Conservation (phyloP, 1,140 invertebrate species). For the Drosophila santomea region DNA sequence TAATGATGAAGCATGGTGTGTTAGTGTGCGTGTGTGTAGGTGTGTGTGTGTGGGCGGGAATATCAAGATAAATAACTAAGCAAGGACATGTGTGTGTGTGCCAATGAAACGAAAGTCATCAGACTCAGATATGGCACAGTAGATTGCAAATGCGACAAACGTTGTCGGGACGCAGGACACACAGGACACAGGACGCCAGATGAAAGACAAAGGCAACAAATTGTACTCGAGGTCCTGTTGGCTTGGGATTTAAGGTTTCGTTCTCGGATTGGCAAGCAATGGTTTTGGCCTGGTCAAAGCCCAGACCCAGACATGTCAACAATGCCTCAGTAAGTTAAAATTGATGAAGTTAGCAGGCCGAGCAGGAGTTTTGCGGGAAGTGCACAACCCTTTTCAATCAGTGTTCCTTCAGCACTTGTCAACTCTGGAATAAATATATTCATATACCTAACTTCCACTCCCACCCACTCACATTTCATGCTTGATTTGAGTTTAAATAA, state of each 20-base stretch:
- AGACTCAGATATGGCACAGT: slow-evolving; percentile 62
- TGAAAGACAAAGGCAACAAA: slow-evolving; percentile 68
- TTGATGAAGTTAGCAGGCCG: slow-evolving; percentile 57
- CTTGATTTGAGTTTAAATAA: slow-evolving; percentile 75
- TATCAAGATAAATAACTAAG: slow-evolving; percentile 78
- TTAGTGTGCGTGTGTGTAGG: slow-evolving; percentile 13
- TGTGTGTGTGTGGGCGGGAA: slow-evolving; percentile 39
- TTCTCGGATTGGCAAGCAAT: background rate
- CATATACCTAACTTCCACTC: background rate
- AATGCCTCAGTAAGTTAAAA: slow-evolving; percentile 51
- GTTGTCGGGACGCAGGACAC: slow-evolving; percentile 31
- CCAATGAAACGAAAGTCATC: slow-evolving; percentile 79
- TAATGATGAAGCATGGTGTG: slow-evolving; percentile 77
- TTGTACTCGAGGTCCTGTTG: slow-evolving; percentile 13
- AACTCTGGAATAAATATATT: slow-evolving; percentile 45
- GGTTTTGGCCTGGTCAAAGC: slow-evolving; percentile 22
- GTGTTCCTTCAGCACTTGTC: slow-evolving; percentile 28
- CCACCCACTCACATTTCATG: slow-evolving; percentile 30
- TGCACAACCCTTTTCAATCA: slow-evolving; percentile 31
- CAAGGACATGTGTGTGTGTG: slow-evolving; percentile 29
- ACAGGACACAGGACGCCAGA: slow-evolving; percentile 7
- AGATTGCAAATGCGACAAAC: slow-evolving; percentile 76
- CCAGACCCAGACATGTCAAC: slow-evolving; percentile 23
- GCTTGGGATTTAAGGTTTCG: slow-evolving; percentile 12
- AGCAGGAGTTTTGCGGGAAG: background rate